Conservation (phyloP, 1,140 invertebrate genomes). For the Physella acuta region DNA sequence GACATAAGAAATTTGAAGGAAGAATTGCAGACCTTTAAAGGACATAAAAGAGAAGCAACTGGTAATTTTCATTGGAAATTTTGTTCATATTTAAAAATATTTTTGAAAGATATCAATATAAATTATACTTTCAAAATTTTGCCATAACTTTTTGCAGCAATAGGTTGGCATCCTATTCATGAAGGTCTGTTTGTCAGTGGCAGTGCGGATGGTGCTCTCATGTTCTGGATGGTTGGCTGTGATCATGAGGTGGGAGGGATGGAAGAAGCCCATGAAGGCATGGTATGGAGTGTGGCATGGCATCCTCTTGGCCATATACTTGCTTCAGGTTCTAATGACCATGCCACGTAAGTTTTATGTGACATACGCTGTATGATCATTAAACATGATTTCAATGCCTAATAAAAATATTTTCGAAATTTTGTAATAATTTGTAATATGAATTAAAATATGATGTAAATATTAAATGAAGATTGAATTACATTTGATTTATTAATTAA, state of each 20-base stretch:
- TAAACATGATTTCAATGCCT: not conserved
- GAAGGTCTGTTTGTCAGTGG: slow-evolving; percentile 94
- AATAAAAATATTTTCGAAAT: slow-evolving; percentile 7
- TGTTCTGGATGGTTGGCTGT: slow-evolving; percentile 98
- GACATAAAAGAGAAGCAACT: slow-evolving; percentile 97
- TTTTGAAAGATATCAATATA: not conserved
- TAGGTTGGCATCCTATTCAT: slow-evolving; percentile 97
- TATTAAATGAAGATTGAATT: too few relatives aligned
- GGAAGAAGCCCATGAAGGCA: slow-evolving; percentile 97
- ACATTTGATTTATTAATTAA: too few relatives aligned
- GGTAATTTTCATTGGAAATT: slow-evolving; percentile 61
- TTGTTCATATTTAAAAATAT: not conserved
- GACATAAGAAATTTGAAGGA: slow-evolving; percentile 91
- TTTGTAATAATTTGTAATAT: too few relatives aligned
- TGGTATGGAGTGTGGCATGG: slow-evolving; percentile 98
- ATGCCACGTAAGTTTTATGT: slow-evolving; percentile 74
- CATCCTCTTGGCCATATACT: slow-evolving; percentile 98
- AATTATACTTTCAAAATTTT: not conserved
- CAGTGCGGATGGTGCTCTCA: slow-evolving; percentile 94
- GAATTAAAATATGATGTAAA: too few relatives aligned
- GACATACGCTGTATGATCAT: not conserved
- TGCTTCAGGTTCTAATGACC: slow-evolving; percentile 97
- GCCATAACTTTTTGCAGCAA: slow-evolving; percentile 58
- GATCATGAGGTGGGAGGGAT: slow-evolving; percentile 98
- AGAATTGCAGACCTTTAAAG: slow-evolving; percentile 94